Evolutionary conservation across 2,797 vertebrate species (phyloP), one percentile per base, ranked within the genome.

Genomic region (Anabas testudineus): DNA sequence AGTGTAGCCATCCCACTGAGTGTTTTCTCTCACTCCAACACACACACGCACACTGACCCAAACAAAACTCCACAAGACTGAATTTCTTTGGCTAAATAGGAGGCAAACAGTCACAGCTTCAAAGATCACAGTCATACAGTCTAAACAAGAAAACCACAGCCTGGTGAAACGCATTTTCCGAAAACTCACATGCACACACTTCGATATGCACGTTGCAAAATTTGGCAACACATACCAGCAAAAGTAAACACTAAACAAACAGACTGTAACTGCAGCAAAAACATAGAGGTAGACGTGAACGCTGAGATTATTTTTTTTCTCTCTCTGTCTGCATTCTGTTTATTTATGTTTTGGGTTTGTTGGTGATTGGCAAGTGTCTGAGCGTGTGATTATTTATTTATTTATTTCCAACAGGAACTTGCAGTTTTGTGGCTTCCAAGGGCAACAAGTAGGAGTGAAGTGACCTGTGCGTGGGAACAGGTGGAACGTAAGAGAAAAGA

Each of bases 361-460:
- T 86, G 79, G 78, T 84, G 55, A 67, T 63, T 68, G 76, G 71
- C 60, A 82, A 90, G 92, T 86, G 87, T 91, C 80, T 83, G 76
- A 81, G 91, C 88, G 69, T 92, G 76, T 52, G 39, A 64, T 77
- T 89, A 87, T 93, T 94, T 93, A 86, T 93, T 94, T 93, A 86
- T 94, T 94, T 91, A 85, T 90, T 86, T 87, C 76, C 73, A 59
- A 30, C 53, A 81, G 76, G 71, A 86, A 59, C 83, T 19, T 42
- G 48, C 69, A 83, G 71, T 65, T 75, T 58, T 45, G 68, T 51
- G 67, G 68, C 41, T 56, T 56, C 21, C 15, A 42, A 39, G 61
- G 56, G 61, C 1, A 13, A 55, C 53, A 43, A 9, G 45, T 39
- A 9, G 65, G 39, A 57, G 42, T 69, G 67, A 57, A 46, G 52